phyloP scores from a whole-genome alignment of 2,888 invertebrate species.

The Ormia ochracea region DNA sequence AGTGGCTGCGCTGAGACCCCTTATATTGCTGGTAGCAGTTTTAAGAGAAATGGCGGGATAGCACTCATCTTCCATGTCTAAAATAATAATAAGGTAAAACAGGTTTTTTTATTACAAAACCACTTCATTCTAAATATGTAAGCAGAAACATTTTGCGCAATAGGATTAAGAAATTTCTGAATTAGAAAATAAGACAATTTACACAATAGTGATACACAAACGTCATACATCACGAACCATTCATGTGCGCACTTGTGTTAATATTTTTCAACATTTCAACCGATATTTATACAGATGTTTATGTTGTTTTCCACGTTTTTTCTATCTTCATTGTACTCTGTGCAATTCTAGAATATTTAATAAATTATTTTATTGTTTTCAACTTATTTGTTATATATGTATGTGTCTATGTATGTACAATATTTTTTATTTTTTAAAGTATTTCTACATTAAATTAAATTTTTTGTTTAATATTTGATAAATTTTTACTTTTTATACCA shows the following conservation, averaged over 20 bases:
- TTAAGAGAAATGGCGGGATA: constrained; percentile 88
- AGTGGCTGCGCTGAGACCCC: constrained; percentile 65
- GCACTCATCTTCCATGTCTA: constrained; percentile 94
- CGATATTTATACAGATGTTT: constrained; percentile 39
- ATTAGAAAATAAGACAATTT: background rate
- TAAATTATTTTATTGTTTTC: background rate
- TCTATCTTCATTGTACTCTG: background rate
- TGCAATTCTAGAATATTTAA: background rate
- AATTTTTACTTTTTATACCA: no score
- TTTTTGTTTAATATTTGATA: no score
- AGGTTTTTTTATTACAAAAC: background rate
- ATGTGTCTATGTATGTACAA: background rate
- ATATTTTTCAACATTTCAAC: constrained; percentile 23
- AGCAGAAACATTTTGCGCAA: background rate
- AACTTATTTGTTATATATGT: no score
- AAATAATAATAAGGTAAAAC: constrained; percentile 21
- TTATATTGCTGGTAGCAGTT: constrained; percentile 78
- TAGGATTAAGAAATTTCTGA: background rate
- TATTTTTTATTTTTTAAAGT: background rate
- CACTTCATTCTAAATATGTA: background rate
- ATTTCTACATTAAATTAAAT: background rate
- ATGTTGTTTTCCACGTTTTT: background rate
- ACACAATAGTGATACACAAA: background rate
- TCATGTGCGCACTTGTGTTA: constrained; percentile 31
- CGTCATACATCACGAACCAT: constrained; percentile 4